Percentiles rank a stretch among this genome's conserved stretches.
phyloP scores from a whole-genome alignment of 2,888 invertebrate species.

The Apeira syringaria region DNA sequence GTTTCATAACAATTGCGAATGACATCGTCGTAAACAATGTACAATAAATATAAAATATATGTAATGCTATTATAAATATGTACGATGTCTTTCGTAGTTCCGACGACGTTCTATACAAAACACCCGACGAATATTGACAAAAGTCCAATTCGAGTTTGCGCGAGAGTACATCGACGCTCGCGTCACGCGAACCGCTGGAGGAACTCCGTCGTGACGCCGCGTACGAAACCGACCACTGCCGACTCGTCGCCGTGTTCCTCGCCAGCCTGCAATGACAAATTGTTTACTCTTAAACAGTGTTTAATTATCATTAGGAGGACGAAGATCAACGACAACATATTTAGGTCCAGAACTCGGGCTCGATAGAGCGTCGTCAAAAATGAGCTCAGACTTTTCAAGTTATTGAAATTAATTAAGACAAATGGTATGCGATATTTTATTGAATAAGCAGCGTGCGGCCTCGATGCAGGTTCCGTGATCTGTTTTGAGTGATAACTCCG shows the following conservation, averaged over 20 bases:
- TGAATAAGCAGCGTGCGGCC: neutral
- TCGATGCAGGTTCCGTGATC: neutral
- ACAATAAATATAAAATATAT: constrained; percentile 3
- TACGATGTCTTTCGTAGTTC: constrained; percentile 20
- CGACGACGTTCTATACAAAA: constrained; percentile 1
- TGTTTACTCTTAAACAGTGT: constrained; percentile 9
- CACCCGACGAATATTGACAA: neutral
- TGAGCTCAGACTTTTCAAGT: constrained; percentile 6
- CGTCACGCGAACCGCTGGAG: constrained; percentile 64
- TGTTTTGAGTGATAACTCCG: neutral
- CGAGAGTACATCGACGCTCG: constrained; percentile 7
- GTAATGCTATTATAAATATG: constrained; percentile 2
- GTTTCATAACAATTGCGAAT: constrained; percentile 9
- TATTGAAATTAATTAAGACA: constrained; percentile 12
- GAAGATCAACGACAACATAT: constrained; percentile 17
- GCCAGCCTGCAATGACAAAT: constrained; percentile 46
- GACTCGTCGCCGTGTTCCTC: constrained; percentile 43
- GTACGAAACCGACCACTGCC: constrained; percentile 69
- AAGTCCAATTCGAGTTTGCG: neutral
- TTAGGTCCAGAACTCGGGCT: constrained; percentile 8
- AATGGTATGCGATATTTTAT: constrained; percentile 5
- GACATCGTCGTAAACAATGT: constrained; percentile 10
- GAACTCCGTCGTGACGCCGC: constrained; percentile 71
- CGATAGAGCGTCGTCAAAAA: constrained; percentile 13
- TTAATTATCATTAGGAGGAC: constrained; percentile 20